phyloP scores from a whole-genome alignment of 2,888 invertebrate species.

The Crioceris asparagi region DNA sequence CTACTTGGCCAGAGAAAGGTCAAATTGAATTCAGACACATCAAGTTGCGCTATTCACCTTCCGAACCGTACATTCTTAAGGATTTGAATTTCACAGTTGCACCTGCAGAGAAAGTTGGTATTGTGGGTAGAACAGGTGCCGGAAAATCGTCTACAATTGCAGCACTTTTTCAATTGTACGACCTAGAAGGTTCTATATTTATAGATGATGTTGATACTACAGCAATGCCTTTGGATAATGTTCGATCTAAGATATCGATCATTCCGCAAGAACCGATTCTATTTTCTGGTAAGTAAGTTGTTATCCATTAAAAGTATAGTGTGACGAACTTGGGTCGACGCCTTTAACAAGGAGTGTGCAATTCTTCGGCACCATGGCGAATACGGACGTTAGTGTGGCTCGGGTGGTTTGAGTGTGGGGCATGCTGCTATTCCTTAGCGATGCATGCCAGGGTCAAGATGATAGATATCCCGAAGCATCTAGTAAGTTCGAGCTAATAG shows the following conservation, averaged over 20 bases:
- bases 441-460: too few relatives aligned
- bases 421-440: too few relatives aligned
- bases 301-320: too few relatives aligned
- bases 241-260: constrained; percentile 68
- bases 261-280: constrained; percentile 81
- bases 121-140: constrained; percentile 76
- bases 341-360: too few relatives aligned
- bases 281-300: constrained; percentile 68
- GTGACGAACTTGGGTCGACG: too few relatives aligned
- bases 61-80: constrained; percentile 63
- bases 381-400: too few relatives aligned
- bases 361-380: too few relatives aligned
- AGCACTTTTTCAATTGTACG: constrained; percentile 72
- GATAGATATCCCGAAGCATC: too few relatives aligned
- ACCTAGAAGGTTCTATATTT: constrained; percentile 63
- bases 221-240: constrained; percentile 59
- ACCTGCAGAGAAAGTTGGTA: constrained; percentile 64
- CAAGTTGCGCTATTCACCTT: constrained; percentile 59
- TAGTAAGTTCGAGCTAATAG: too few relatives aligned
- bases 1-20: constrained; percentile 64
- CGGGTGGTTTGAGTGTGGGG: too few relatives aligned
- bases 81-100: constrained; percentile 56
- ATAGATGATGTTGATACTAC: constrained; percentile 71
- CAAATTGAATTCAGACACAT: constrained; percentile 57
- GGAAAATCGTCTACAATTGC: constrained; percentile 73